These are phyloP conservation scores for Sitobion miscanthi DNA, from an alignment of 1,140 invertebrate genomes.

Conservation along the genomic window DNA sequence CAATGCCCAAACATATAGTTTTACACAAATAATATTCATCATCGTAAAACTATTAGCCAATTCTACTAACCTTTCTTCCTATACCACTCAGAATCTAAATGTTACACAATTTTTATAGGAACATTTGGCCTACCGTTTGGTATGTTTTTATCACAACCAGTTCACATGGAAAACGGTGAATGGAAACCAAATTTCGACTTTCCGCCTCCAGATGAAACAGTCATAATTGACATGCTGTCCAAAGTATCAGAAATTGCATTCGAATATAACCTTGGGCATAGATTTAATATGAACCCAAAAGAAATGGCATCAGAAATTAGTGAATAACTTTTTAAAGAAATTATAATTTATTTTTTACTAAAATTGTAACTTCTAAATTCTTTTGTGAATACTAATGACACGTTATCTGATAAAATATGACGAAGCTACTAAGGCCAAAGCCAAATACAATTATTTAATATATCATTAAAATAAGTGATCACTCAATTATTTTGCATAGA, in stretches of 20 bases:
- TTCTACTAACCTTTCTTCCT: background rate
- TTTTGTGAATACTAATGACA: background rate
- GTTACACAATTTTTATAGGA: background rate
- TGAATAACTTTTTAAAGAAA: background rate
- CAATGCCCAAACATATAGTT: background rate
- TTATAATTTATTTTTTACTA: background rate
- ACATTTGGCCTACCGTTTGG: constrained; percentile 44
- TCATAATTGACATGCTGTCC: background rate
- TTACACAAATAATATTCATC: background rate
- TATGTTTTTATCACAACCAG: constrained; percentile 40
- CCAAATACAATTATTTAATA: no score
- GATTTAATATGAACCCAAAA: background rate
- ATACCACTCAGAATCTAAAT: background rate
- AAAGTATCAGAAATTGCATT: background rate
- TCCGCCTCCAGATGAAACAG: background rate
- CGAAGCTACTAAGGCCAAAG: background rate
- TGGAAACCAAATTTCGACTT: constrained; percentile 41
- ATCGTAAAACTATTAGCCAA: background rate
- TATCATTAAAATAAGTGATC: no score
- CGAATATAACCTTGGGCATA: constrained; percentile 43
- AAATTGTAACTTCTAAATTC: background rate
- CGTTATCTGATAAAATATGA: no score
- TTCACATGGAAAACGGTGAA: constrained; percentile 9
- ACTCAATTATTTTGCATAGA: no score
- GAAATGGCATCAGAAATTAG: background rate